Base-by-base conservation (phyloP, 1,140 invertebrate genomes). In the Nixonia krombeini region DNA sequence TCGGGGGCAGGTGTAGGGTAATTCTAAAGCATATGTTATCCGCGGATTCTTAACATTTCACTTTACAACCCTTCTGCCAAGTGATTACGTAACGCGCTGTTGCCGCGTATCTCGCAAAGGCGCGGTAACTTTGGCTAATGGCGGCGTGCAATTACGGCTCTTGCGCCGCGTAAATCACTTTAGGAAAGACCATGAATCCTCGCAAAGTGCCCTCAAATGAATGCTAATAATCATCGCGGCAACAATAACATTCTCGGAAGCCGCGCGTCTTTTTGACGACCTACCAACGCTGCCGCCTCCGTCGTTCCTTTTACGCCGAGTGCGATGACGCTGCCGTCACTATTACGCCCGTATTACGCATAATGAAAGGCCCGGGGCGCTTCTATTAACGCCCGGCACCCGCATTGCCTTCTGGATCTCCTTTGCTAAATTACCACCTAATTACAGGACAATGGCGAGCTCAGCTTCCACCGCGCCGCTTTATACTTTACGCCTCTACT, bases 261-360 rank as follows among this genome's bases (percentile, higher is more conserved):
- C 42, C 23, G 33, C 41, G 31, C 62, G 35, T 62, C 66, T 53
- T 58, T 64, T 56, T 58, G 65, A 69, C 49, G 64, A 62, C 52
- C 41, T 47, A 51, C 47, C 57, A 12, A 57, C 57, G 65, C 65
- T 57, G 47, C 65, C 65, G 47, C 53, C 57, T 62, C 56, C 64
- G 57, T 68, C 47, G 51, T 35, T 47, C 33, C 37, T 70, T 70
- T 70, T 65, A 66, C 18, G 29, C 6, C 17, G 6, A 28, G 18
- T 9, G 12, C 21, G 31, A 49, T 38, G 46, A 13, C 47, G 52
- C 58, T 31, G 29, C 46, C 33, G 49, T 33, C n/a, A 10, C 47
- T 50, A 73, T 73, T 70, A 70, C 66, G 58, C 51, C 74, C 70
- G 73, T 72, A 79, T 79, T 79, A 79, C 74, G 68, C 72, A 63